These are phyloP conservation scores for Siniperca knerii DNA, from an alignment of 2,113 vertebrate genomes.

Conservation along the genomic window DNA sequence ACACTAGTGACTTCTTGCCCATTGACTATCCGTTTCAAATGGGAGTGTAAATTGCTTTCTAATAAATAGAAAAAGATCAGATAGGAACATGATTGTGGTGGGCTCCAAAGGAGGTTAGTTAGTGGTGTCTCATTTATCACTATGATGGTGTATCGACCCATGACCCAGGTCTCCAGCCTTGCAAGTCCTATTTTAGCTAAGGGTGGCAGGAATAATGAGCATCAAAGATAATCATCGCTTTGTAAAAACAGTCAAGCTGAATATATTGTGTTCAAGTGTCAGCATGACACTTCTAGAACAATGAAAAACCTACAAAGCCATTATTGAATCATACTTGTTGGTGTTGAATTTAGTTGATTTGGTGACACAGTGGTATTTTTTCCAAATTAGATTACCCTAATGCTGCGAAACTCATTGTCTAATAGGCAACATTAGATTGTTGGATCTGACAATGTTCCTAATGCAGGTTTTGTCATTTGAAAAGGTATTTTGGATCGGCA, in stretches of 20 bases:
- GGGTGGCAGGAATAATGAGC: conserved; percentile 17
- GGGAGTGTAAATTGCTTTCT: conserved; percentile 57
- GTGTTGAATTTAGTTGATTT: conserved; percentile 11
- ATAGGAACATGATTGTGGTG: conserved; percentile 42
- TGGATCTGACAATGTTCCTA: not conserved
- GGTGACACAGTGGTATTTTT: not conserved
- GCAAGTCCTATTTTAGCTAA: not conserved
- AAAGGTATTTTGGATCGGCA: not conserved
- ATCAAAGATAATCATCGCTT: conserved; percentile 25
- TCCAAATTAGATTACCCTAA: conserved; percentile 1
- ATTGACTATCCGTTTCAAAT: conserved; percentile 42
- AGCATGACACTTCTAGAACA: conserved; percentile 12
- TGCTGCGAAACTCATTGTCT: not conserved
- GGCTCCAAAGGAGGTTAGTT: conserved; percentile 46
- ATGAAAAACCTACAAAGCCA: conserved; percentile 2
- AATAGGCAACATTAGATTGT: not conserved
- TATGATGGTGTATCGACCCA: conserved; percentile 55
- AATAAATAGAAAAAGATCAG: conserved; percentile 50
- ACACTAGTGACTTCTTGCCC: conserved; percentile 16
- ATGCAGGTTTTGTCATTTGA: not conserved
- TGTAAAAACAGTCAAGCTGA: conserved; percentile 33
- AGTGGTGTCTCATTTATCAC: conserved; percentile 50
- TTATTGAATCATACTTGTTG: not conserved
- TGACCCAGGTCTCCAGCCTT: conserved; percentile 2
- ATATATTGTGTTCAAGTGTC: conserved; percentile 38